These are phyloP conservation scores for Spatula versicolor DNA, from an alignment of 2,797 vertebrate species.

Conservation along the genomic window DNA sequence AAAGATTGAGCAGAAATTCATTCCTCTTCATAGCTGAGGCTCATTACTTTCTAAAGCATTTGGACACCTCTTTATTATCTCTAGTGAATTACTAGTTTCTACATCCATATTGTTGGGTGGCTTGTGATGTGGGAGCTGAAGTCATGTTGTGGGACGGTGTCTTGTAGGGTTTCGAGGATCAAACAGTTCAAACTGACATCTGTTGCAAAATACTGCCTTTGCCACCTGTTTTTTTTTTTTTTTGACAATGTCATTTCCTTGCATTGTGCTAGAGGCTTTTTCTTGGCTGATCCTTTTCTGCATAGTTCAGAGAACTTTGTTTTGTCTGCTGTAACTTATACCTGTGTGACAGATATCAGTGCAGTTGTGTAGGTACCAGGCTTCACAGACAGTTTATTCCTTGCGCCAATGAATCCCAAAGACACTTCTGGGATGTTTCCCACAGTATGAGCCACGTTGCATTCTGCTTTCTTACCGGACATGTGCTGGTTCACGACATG, in stretches of 20 bases:
- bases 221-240: neutral
- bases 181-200: neutral
- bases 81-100: neutral
- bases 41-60: neutral
- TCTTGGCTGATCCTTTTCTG: slow-evolving; percentile 1
- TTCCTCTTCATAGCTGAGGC: neutral
- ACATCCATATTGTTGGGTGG: neutral
- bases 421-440: neutral
- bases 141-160: neutral
- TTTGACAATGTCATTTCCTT: neutral
- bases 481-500: rapidly evolving
- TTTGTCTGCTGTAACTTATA: neutral
- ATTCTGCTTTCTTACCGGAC: neutral
- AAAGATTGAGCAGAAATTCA: neutral
- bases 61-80: neutral
- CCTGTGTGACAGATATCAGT: neutral
- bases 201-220: neutral
- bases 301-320: neutral
- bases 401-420: neutral
- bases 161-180: neutral
- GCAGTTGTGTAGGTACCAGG: neutral
- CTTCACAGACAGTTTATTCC: neutral
- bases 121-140: rapidly evolving
- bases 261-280: slow-evolving; percentile 18
- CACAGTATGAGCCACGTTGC: neutral